Evolutionary conservation across 2,888 invertebrate genomes (phyloP), one percentile per base, ranked within the genome.

Genomic region (Pinctada fucata): DNA sequence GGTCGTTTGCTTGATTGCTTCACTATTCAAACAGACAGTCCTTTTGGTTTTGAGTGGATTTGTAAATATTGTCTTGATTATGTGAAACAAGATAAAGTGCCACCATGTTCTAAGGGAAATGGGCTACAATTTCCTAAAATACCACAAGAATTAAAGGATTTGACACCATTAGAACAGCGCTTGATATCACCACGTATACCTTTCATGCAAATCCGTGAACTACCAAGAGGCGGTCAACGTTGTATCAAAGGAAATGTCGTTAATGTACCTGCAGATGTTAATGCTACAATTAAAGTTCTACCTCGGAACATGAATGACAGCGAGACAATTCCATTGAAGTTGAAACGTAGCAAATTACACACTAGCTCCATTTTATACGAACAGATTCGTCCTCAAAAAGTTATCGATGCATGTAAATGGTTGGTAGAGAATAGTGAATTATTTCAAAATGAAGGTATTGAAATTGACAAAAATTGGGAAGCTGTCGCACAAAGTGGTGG

Each of bases 261-360:
- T 13, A 83, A 83, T 81, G 79, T 83, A 6, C 83, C 83, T 49
- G 77, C 81, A 71, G 81, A 83, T 79, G 78, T 79, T 2, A 71
- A 70, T 45, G 49, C 48, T 31, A 81, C 81, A 51, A 67, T 81
- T 10, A 78, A 74, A 67, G 71, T 74, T 3, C 69, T 83, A n/a
- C 83, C 81, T 47, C 50, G 81, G 50, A 79, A 74, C 74, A 47
- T 83, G 10, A 47, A 76, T 76, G 79, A 79, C 5, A 73, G n/a
- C 75, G 78, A 76, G 31, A 83, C 83, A 72, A 81, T 83, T 51
- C 79, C 77, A 66, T 10, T 82, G n/a, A 80, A 80, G 65, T 72
- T 82, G 64, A 82, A 82, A 65, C 48, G 79, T n/a, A 79, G 73
- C 47, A 31, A 79, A 68, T 74, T 72, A 51, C 79, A 77, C 63